Evolutionary conservation across 2,797 vertebrate species (phyloP).

Genomic region (Morus bassanus): DNA sequence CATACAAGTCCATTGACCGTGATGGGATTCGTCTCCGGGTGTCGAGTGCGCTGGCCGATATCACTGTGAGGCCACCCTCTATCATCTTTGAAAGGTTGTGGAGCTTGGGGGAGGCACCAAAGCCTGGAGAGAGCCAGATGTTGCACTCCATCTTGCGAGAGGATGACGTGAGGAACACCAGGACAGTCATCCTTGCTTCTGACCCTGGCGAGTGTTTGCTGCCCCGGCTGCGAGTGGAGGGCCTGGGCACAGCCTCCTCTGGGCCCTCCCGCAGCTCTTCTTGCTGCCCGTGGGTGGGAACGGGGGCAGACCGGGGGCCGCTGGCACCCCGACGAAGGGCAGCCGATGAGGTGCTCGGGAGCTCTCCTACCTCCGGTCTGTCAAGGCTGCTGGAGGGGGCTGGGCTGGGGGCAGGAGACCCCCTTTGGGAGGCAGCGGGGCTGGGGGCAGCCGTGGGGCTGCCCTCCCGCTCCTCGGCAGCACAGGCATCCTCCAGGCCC

Average conservation of each 20-base stretch:
- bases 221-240: background rate
- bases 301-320: too few species aligned
- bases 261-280: background rate
- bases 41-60: background rate
- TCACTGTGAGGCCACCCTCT: background rate
- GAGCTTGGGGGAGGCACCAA: background rate
- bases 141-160: background rate
- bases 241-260: background rate
- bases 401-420: background rate
- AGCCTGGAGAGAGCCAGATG: background rate
- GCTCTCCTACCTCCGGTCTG: background rate
- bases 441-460: background rate
- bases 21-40: background rate
- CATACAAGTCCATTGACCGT: too few species aligned
- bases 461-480: too few species aligned
- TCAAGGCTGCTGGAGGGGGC: background rate
- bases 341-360: background rate
- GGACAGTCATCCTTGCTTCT: background rate
- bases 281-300: background rate
- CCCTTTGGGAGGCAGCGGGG: rapidly evolving
- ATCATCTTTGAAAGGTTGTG: background rate
- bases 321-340: too few species aligned
- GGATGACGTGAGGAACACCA: background rate
- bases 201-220: rapidly evolving
- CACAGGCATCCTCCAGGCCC: background rate